Percentiles rank a stretch among this genome's conserved stretches.
Evolutionary conservation across 2,113 vertebrate genomes (phyloP).

Genomic region (Calonectris borealis): DNA sequence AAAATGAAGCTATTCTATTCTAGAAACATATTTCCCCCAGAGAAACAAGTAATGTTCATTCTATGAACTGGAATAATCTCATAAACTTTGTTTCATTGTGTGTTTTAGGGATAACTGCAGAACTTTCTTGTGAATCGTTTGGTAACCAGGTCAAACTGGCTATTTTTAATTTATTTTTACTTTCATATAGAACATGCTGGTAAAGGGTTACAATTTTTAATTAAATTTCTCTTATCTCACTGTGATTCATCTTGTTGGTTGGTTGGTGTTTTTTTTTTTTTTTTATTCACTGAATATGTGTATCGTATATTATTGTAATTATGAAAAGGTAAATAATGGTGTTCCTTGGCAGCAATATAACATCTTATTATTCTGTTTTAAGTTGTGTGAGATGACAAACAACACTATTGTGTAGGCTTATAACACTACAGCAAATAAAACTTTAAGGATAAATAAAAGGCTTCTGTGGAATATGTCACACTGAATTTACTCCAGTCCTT

Average conservation of each 20-base stretch:
- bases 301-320: background rate
- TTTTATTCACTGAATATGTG: background rate
- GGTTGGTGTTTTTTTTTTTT: background rate
- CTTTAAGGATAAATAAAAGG: slow-evolving; percentile 26
- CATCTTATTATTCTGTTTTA: background rate
- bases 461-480: background rate
- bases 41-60: background rate
- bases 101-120: background rate
- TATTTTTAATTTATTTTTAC: background rate
- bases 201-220: background rate
- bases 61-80: background rate
- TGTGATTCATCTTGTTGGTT: background rate
- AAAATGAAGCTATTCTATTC: background rate
- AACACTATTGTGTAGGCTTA: background rate
- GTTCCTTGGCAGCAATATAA: background rate
- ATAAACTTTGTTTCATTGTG: background rate
- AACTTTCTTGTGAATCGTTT: background rate
- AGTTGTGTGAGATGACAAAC: background rate
- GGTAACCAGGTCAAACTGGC: background rate
- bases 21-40: background rate
- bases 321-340: background rate
- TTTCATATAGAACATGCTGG: background rate
- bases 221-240: background rate
- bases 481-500: background rate
- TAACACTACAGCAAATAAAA: background rate